Evolutionary conservation across 2,113 vertebrate genomes (phyloP).

Genomic region (Centropus unirufus): DNA sequence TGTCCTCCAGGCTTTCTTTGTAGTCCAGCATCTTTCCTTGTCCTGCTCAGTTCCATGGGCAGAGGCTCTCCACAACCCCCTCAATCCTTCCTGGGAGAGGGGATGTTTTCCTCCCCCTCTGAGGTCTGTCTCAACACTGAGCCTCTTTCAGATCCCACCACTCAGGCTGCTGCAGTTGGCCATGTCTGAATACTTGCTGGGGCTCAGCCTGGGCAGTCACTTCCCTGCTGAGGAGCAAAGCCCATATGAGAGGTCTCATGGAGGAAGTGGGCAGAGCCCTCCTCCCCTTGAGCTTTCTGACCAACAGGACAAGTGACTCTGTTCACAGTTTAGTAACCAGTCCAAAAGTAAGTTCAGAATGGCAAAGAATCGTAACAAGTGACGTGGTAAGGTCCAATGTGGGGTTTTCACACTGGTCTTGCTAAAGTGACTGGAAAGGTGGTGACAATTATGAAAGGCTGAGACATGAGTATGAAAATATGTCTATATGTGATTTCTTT

Average conservation of each 20-base stretch:
- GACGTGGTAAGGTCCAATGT: neutral
- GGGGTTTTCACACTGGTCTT: neutral
- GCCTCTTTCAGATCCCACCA: rapidly evolving
- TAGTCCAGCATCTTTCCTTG: neutral
- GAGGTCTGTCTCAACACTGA: neutral
- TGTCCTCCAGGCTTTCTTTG: neutral
- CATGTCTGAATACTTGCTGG: rapidly evolving
- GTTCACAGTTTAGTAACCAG: neutral
- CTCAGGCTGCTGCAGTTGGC: neutral
- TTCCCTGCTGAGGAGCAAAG: neutral
- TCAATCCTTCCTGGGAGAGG: neutral
- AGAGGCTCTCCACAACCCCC: neutral
- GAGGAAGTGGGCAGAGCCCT: neutral
- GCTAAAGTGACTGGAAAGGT: neutral
- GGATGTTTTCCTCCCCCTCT: neutral
- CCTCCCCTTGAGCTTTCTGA: neutral
- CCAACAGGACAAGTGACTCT: neutral
- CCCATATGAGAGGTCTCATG: neutral
- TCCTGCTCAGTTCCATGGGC: neutral
- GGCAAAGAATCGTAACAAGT: neutral
- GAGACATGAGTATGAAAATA: neutral
- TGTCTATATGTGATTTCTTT: neutral
- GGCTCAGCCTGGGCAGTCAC: neutral
- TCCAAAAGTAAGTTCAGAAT: neutral
- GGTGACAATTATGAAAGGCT: neutral